These are phyloP conservation scores for Phymanthus crucifer DNA, from an alignment of 92 coral and sea anemone genomes.

Conservation along the genomic window DNA sequence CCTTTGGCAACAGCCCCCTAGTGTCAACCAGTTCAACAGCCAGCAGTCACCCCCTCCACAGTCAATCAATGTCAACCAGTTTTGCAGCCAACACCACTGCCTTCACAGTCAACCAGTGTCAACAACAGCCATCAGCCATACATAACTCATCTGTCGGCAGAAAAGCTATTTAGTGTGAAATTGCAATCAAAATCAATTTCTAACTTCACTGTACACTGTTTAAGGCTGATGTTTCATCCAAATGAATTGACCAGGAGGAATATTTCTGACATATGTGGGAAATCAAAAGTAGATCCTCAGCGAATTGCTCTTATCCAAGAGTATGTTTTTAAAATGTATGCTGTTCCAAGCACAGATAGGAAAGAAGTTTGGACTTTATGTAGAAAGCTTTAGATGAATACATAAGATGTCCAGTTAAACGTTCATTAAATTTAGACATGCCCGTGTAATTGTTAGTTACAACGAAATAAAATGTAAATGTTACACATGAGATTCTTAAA, in stretches of 20 bases:
- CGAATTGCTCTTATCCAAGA: conserved; percentile 7
- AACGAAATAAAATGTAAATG: too few species aligned
- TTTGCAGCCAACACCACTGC: neutral
- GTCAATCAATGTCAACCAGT: neutral
- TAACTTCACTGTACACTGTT: neutral
- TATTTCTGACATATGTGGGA: conserved; percentile 3
- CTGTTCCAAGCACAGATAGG: too few species aligned
- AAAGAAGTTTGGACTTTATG: too few species aligned
- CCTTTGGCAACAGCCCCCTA: neutral
- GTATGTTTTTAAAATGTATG: too few species aligned
- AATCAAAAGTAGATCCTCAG: neutral
- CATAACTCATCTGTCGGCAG: neutral
- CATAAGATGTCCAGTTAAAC: too few species aligned
- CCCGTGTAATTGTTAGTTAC: too few species aligned
- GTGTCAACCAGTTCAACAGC: neutral
- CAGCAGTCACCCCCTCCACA: neutral
- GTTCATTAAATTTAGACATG: too few species aligned
- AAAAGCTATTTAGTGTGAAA: neutral
- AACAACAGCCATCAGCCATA: neutral
- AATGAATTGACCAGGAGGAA: neutral
- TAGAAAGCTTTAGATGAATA: too few species aligned
- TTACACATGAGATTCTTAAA: too few species aligned
- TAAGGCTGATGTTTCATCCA: too few species aligned
- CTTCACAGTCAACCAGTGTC: neutral
- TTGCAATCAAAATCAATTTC: neutral